Base-by-base conservation (phyloP, 1,140 invertebrate species). In the Paraescarpia echinospica region DNA sequence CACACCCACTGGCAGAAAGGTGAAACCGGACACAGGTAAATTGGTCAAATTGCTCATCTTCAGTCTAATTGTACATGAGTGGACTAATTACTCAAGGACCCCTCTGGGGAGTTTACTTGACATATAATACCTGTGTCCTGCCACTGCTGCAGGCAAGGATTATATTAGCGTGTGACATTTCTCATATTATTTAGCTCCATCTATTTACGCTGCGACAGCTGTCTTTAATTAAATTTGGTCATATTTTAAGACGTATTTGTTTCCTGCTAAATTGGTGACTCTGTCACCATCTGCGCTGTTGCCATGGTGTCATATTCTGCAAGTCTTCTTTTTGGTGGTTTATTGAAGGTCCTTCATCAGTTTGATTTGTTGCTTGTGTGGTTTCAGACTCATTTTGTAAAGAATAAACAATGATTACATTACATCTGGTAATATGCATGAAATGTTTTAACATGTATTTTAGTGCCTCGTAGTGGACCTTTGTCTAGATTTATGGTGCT, bases 41-140 rank as follows among this genome's bases (percentile, higher is more conserved):
- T 77, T 77, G 59, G 18, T 18, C 9, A 77, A 77, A 77, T 77
- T 77, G 59, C 59, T 4, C 59, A 77, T 77, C 59, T 77, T 77
- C 59, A 77, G 59, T 77, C 59, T 77, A 77, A 77, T 77, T 77
- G 59, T 77, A 77, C 59, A 77, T 77, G 59, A 77, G 59, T 77
- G 59, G 59, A 77, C 59, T 31, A 77, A 77, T 77, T 77, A 14
- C 59, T 77, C 18, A 77, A 77, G 59, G 59, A 77, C 59, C 18
- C 59, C 59, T 18, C 27, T 77, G 59, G 59, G 59, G 12, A 77
- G 18, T 27, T 77, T 77, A 27, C 59, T 77, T 77, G 59, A 77
- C 59, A 77, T 77, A 77, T 77, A 77, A 77, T 77, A 77, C 59
- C 59, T 77, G 59, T 77, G 59, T 77, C 59, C 59, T 2, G 59